phyloP scores from a whole-genome alignment of 2,888 invertebrate species.

The Volucella inflata region DNA sequence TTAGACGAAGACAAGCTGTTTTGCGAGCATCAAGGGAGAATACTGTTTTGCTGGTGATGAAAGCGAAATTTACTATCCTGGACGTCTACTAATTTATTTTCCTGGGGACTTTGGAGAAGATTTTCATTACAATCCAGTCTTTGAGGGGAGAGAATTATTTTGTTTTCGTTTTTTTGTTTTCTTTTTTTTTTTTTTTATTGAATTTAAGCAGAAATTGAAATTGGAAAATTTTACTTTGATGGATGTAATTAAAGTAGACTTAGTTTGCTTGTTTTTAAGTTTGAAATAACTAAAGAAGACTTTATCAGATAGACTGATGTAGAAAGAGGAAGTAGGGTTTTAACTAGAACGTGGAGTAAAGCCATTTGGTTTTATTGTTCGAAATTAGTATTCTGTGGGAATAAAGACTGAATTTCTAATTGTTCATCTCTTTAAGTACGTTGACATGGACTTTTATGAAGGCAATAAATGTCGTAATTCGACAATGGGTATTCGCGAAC shows the following conservation, averaged over 20 bases:
- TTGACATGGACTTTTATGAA: too few relatives aligned
- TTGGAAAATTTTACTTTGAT: constrained; percentile 61
- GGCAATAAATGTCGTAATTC: too few relatives aligned
- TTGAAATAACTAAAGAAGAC: background rate
- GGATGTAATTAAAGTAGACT: constrained; percentile 48
- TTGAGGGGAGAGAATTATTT: background rate
- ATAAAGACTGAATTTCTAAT: too few relatives aligned
- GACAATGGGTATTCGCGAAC: too few relatives aligned
- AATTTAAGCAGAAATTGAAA: constrained; percentile 55
- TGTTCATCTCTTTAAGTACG: too few relatives aligned
- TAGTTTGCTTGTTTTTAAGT: background rate
- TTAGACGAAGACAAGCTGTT: constrained; percentile 7
- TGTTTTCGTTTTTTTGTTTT: background rate
- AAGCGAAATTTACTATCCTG: constrained; percentile 30
- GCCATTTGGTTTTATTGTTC: too few relatives aligned
- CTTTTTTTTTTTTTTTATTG: constrained; percentile 37
- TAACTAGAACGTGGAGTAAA: too few relatives aligned
- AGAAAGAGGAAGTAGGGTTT: background rate
- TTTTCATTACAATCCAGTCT: constrained; percentile 3
- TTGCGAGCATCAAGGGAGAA: background rate
- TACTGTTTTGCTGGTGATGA: background rate
- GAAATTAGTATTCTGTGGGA: too few relatives aligned
- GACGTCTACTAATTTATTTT: constrained; percentile 45
- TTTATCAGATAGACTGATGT: background rate
- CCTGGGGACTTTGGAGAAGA: background rate